phyloP scores from a whole-genome alignment of 2,888 invertebrate species.

The Sarcophaga carnaria region DNA sequence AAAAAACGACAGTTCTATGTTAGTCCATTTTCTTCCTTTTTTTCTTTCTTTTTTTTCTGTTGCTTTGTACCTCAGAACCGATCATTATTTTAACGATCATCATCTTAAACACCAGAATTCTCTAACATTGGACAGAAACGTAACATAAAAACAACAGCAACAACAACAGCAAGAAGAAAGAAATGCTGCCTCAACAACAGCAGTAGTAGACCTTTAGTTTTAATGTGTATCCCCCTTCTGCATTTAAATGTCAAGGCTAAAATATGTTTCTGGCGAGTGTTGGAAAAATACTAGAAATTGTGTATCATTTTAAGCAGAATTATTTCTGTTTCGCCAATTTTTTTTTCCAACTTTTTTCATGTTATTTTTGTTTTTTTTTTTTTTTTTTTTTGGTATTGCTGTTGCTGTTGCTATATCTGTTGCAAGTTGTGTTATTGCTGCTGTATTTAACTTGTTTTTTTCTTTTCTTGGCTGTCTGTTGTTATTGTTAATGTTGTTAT shows the following conservation, averaged over 20 bases:
- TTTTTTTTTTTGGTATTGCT: slow-evolving; percentile 7
- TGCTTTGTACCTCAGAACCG: not conserved
- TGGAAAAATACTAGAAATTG: slow-evolving; percentile 35
- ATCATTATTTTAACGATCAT: slow-evolving; percentile 60
- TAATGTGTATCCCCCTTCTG: slow-evolving; percentile 10
- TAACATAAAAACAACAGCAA: not conserved
- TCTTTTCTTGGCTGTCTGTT: not conserved
- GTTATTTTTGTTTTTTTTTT: not conserved
- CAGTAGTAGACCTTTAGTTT: slow-evolving; percentile 32
- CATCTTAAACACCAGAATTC: slow-evolving; percentile 40
- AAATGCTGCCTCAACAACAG: too few relatives aligned
- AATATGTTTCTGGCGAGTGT: slow-evolving; percentile 44
- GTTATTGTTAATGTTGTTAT: slow-evolving; percentile 37
- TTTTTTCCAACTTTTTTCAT: not conserved
- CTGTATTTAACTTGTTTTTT: slow-evolving; percentile 54
- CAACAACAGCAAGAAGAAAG: too few relatives aligned
- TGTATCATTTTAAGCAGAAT: slow-evolving; percentile 58
- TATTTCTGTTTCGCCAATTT: slow-evolving; percentile 16
- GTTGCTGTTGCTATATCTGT: slow-evolving; percentile 40
- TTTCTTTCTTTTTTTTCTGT: too few relatives aligned
- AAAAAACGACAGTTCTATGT: slow-evolving; percentile 30
- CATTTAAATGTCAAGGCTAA: slow-evolving; percentile 60
- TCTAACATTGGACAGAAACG: slow-evolving; percentile 33
- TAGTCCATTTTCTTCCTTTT: not conserved
- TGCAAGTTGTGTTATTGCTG: slow-evolving; percentile 62